Conservation (phyloP, 1,140 invertebrate species). For the Apis cerana region DNA sequence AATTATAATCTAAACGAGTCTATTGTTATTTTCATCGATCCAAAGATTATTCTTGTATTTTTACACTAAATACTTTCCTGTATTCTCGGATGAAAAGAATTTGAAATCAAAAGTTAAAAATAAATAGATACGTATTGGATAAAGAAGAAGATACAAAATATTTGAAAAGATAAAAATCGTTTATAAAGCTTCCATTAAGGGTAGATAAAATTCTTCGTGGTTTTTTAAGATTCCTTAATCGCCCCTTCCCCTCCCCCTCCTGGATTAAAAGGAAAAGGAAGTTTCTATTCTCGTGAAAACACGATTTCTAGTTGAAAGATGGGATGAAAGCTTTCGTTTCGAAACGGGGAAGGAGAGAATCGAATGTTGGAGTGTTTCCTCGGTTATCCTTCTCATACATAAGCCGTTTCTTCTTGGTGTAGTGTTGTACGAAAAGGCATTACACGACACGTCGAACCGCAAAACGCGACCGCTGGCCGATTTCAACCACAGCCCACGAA, state of each 20-base stretch:
- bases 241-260: background rate
- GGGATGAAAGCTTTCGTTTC: constrained; percentile 18
- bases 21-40: too few species aligned
- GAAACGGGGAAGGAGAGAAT: background rate
- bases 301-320: background rate
- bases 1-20: background rate
- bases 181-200: background rate
- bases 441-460: constrained; percentile 43
- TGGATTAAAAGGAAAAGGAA: background rate
- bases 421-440: constrained; percentile 33
- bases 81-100: background rate
- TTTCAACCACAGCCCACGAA: constrained; percentile 36
- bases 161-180: background rate
- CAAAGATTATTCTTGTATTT: too few species aligned
- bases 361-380: constrained; percentile 22
- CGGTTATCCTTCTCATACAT: constrained; percentile 14
- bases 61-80: too few species aligned
- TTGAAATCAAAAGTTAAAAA: background rate
- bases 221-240: background rate
- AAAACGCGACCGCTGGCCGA: constrained; percentile 37
- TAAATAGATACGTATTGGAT: background rate
- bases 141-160: background rate
- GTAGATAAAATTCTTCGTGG: background rate
- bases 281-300: background rate
- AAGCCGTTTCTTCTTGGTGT: constrained; percentile 12